Conservation (phyloP, 2,888 invertebrate genomes). For the Lepas anatifera region DNA sequence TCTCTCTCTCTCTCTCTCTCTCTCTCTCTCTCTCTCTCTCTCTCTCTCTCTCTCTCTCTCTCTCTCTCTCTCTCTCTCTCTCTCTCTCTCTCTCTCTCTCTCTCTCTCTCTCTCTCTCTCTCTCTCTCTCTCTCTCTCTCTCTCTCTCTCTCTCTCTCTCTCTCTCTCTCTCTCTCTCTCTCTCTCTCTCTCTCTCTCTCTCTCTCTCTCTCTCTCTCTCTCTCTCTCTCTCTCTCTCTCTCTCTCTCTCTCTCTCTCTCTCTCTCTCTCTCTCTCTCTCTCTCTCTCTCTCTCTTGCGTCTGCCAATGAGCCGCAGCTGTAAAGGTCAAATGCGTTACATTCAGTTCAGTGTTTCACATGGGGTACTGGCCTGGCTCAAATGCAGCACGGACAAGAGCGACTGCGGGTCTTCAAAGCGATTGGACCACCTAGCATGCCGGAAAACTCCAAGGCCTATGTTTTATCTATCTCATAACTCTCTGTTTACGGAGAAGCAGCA, state of each 20-base stretch:
- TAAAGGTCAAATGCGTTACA: too few species aligned
- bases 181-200: conserved; percentile 13
- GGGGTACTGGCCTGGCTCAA: too few species aligned
- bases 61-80: conserved; percentile 16
- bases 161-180: conserved; percentile 22
- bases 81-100: conserved; percentile 16
- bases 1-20: too few species aligned
- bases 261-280: conserved; percentile 23
- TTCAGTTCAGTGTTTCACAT: too few species aligned
- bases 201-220: conserved; percentile 21
- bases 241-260: conserved; percentile 26
- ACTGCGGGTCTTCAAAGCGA: too few species aligned
- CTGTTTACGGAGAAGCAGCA: too few species aligned
- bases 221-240: conserved; percentile 22
- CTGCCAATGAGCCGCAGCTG: too few species aligned
- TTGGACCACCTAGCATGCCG: too few species aligned
- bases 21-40: too few species aligned
- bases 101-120: conserved; percentile 12
- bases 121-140: conserved; percentile 26
- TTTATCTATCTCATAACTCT: too few species aligned
- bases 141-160: conserved; percentile 21
- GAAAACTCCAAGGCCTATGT: too few species aligned
- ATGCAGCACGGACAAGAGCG: too few species aligned
- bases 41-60: conserved; percentile 15
- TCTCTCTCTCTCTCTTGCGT: conserved; percentile 15